Evolutionary conservation across 2,888 invertebrate genomes (phyloP), one percentile per base, ranked within the genome.

Genomic region (Xylocampa areola): DNA sequence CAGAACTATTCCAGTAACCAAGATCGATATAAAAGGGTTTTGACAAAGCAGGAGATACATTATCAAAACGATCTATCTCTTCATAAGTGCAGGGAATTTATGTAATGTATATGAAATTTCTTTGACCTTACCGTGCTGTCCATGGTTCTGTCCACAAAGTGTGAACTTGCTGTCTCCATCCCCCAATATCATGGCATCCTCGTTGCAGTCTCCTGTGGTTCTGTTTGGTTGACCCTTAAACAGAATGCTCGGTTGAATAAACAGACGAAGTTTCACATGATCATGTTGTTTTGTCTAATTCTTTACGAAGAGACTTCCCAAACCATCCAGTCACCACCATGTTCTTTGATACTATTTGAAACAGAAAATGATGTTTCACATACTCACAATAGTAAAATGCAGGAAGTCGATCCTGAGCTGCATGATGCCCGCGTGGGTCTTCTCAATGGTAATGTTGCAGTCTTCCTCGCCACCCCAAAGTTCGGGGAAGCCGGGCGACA

Each of bases 361-460:
- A 6, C 7, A 23, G 6, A 23, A 5, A 7, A n/a, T n/a, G n/a
- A n/a, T n/a, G n/a, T n/a, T n/a, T n/a, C 5, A 8, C 0, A 65
- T 29, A 91, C 95, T 95, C 84, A 97, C 97, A 87, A 97, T 94
- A 81, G 96, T 96, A 80, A 97, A 97, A 86, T 97, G 97, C 43
- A 97, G 90, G 80, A 98, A 97, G 86, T 98, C 98, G 14, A 98
- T 94, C 73, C 97, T 94, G 36, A 98, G 89, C 87, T 98, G 98
- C 82, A 96, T 97, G 77, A 98, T 96, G 73, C 97, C 97, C 0
- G 96, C 95, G 75, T 96, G 96, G 52, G 97, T 95, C 90, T 97
- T 96, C 82, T 96, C 96, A 6, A 98, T 95, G 67, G 95, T 95
- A 44, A 98, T 88, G 59, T 95, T 93, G 85, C 98, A 98, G 68